Conservation (phyloP, 2,797 vertebrate species). For the Thalassophryne amazonica region DNA sequence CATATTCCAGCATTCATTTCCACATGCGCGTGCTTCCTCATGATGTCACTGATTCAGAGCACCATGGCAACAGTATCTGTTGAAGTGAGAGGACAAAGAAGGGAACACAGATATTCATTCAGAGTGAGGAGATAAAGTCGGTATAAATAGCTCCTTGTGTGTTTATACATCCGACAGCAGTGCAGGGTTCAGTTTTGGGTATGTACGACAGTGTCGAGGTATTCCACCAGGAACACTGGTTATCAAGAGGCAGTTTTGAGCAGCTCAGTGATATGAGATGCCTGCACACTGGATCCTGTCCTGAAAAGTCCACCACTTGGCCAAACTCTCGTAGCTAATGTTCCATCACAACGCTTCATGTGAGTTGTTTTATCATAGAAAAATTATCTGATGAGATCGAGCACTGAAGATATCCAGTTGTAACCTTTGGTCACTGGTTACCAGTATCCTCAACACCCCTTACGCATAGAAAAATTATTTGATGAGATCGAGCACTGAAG, state of each 20-base stretch:
- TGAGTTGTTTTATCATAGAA: no score
- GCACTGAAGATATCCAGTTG: no score
- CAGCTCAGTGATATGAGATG: constrained; percentile 17
- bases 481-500: no score
- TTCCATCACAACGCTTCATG: no score
- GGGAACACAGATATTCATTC: constrained; percentile 55
- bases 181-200: background rate
- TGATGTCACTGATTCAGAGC: constrained; percentile 76
- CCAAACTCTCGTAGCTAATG: no score
- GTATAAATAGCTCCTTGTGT: constrained; percentile 77
- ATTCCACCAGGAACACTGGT: constrained; percentile 18
- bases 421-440: no score
- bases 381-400: no score
- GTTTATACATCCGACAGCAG: constrained; percentile 36
- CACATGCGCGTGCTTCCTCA: constrained; percentile 10
- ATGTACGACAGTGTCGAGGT: background rate
- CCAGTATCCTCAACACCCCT: no score
- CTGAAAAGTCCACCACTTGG: no score
- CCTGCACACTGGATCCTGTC: no score
- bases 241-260: constrained; percentile 31
- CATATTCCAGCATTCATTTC: constrained; percentile 60
- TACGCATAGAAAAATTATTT: no score
- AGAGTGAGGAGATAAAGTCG: constrained; percentile 47
- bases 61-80: constrained; percentile 78
- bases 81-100: constrained; percentile 7